These are phyloP conservation scores for Gyps fulvus DNA, from an alignment of 2,113 vertebrate genomes.

Conservation along the genomic window DNA sequence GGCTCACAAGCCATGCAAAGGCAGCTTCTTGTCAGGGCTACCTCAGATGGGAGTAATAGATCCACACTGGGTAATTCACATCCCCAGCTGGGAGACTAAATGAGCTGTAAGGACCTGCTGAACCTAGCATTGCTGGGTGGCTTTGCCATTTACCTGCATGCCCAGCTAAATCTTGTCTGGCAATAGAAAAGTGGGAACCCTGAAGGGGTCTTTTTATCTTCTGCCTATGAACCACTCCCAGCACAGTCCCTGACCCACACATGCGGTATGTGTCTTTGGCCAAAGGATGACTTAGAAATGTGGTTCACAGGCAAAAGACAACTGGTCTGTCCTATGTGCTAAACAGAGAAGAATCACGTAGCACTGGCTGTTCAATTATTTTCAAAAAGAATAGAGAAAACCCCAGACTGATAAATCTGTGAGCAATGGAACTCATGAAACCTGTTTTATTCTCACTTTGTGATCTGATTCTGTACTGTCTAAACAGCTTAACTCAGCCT, in stretches of 20 bases:
- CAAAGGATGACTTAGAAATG: background rate
- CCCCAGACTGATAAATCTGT: background rate
- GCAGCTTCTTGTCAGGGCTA: background rate
- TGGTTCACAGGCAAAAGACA: background rate
- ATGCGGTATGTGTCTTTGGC: background rate
- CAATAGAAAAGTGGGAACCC: background rate
- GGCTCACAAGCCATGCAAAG: background rate
- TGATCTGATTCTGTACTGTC: background rate
- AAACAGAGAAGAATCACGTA: background rate
- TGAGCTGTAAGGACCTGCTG: background rate
- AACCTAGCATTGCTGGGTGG: background rate
- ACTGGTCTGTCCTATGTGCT: background rate
- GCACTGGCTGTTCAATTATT: background rate
- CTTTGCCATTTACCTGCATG: background rate
- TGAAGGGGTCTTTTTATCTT: background rate
- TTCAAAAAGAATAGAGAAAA: background rate
- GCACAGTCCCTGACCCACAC: background rate
- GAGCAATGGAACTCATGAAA: background rate
- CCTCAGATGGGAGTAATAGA: background rate
- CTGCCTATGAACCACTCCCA: background rate
- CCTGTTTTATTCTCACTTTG: background rate
- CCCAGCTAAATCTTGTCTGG: background rate
- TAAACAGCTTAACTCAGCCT: background rate
- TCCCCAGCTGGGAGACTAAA: background rate
- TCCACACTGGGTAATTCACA: background rate